phyloP scores from a whole-genome alignment of 2,113 vertebrate species.

The Eptesicus fuscus region DNA sequence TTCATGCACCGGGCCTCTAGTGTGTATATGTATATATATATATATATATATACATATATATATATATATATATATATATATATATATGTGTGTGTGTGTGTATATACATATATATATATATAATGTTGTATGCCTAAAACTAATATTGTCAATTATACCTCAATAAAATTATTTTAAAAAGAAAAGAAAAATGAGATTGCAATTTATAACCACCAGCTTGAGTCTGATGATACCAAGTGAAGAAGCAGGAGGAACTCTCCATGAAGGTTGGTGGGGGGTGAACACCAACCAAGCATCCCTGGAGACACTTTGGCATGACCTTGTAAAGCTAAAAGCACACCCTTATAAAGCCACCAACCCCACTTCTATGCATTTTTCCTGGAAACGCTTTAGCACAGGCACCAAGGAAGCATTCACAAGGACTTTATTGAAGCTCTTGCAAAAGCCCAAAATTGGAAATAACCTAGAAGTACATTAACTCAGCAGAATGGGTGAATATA shows the following conservation, averaged over 20 bases:
- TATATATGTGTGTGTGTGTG: too few relatives aligned
- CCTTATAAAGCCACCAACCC: not conserved
- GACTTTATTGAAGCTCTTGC: not conserved
- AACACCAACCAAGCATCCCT: not conserved
- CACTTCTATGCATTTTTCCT: not conserved
- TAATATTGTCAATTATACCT: not conserved
- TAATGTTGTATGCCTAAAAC: not conserved
- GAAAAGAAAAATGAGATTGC: not conserved
- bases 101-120: not conserved
- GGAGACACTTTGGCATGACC: not conserved
- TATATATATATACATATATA: too few relatives aligned
- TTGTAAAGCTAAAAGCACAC: not conserved
- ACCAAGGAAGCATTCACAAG: not conserved
- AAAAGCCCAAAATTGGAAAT: not conserved
- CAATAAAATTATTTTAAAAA: not conserved
- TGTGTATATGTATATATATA: too few relatives aligned
- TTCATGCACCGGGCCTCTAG: too few relatives aligned
- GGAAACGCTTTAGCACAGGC: not conserved
- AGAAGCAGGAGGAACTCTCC: not conserved
- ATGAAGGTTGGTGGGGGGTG: not conserved
- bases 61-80: too few relatives aligned
- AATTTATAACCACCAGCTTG: not conserved
- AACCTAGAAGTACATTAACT: not conserved
- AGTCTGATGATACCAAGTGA: not conserved
- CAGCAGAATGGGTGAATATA: not conserved